A percentile compares a stretch with the other conserved stretches of the same genome.
Evolutionary conservation across 2,888 invertebrate genomes (phyloP).

Genomic region (Noctuana brunneofusca): DNA sequence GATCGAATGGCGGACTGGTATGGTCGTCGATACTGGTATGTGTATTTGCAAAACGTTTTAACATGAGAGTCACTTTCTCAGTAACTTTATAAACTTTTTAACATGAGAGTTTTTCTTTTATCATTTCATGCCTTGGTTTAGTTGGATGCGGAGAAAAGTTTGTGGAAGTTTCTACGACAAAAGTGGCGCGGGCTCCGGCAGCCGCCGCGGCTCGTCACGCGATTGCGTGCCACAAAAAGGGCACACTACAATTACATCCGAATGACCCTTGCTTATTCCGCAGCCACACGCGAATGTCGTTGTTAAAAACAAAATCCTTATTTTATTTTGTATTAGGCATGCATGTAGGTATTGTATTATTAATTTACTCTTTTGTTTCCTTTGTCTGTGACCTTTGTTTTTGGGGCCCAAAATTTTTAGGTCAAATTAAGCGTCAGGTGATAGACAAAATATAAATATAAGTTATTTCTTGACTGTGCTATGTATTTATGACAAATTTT

Average conservation of each 20-base stretch:
- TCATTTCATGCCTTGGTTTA: constrained; percentile 6
- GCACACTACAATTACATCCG: constrained; percentile 66
- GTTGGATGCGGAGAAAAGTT: constrained; percentile 6
- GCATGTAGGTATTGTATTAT: constrained; percentile 21
- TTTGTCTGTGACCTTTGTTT: neutral
- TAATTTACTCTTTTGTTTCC: constrained; percentile 6
- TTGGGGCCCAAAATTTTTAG: neutral
- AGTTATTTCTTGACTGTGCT: neutral
- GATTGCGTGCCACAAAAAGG: constrained; percentile 70
- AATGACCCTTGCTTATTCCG: constrained; percentile 63
- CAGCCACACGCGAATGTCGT: constrained; percentile 62
- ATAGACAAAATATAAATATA: neutral
- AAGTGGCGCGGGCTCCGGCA: constrained; percentile 27
- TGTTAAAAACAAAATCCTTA: constrained; percentile 51
- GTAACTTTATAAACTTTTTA: neutral
- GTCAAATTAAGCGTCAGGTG: neutral
- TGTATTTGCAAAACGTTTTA: neutral
- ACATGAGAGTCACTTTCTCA: neutral
- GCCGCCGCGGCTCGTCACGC: constrained; percentile 51
- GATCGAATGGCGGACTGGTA: no score
- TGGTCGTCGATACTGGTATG: no score
- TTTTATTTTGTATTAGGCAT: constrained; percentile 35
- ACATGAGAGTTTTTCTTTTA: neutral
- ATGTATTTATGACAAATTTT: no score
- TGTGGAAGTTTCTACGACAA: constrained; percentile 4